A percentile compares a stretch with the other conserved stretches of the same genome.
Conservation (phyloP, 1,140 invertebrate species). For the Ceratosolen fusciceps region DNA sequence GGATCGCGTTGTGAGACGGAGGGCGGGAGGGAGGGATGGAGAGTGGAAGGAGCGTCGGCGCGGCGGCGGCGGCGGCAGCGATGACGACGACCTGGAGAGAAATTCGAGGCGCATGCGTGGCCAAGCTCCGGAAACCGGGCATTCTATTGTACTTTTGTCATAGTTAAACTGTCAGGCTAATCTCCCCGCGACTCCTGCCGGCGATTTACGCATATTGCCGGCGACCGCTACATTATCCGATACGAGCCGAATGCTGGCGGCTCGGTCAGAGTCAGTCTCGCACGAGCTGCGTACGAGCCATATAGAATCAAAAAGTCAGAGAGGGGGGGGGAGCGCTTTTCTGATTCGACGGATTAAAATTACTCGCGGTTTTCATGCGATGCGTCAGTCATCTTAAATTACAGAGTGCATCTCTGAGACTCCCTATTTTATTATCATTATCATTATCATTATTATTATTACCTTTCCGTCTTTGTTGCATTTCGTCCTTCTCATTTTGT, state of each 20-base stretch:
- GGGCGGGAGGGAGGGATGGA: slow-evolving; percentile 37
- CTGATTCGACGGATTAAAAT: neutral
- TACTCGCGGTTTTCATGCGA: slow-evolving; percentile 21
- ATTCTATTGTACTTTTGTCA: slow-evolving; percentile 72
- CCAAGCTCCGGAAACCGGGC: slow-evolving; percentile 68
- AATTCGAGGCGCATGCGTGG: slow-evolving; percentile 57
- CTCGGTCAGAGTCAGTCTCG: slow-evolving; percentile 5
- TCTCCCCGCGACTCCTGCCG: slow-evolving; percentile 58
- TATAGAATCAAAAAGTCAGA: too few species aligned
- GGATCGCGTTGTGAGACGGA: neutral
- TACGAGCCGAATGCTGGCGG: too few species aligned
- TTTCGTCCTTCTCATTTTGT: neutral
- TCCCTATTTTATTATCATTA: too few species aligned
- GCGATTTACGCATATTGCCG: slow-evolving; percentile 57
- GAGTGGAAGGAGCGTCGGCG: slow-evolving; percentile 57
- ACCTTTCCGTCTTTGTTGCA: slow-evolving; percentile 5
- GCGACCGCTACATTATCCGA: slow-evolving; percentile 45
- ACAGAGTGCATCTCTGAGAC: neutral
- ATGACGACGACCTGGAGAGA: slow-evolving; percentile 51
- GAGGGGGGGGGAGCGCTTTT: neutral
- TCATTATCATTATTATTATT: too few species aligned
- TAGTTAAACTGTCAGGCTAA: slow-evolving; percentile 71
- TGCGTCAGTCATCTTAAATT: slow-evolving; percentile 17
- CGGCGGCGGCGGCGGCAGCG: slow-evolving; percentile 5
- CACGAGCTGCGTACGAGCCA: too few species aligned